Evolutionary conservation across 2,113 vertebrate species (phyloP).

Genomic region (Clinocottus analis): DNA sequence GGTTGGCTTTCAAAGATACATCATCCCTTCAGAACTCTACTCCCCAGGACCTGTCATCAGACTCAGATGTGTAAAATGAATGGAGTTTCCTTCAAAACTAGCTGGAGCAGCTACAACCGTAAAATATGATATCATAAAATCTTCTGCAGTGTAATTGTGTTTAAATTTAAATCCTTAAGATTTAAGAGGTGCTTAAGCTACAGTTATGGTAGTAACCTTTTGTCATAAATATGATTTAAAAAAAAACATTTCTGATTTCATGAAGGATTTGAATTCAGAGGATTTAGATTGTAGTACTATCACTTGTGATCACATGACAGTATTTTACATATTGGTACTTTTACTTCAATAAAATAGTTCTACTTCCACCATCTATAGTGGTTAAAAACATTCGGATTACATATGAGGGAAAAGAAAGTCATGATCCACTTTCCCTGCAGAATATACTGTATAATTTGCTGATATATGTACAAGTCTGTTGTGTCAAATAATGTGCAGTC

Average conservation of each 20-base stretch:
- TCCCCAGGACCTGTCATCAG: background rate
- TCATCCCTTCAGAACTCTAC: no score
- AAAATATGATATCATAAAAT: background rate
- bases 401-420: constrained; percentile 1
- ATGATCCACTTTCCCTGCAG: background rate
- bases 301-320: background rate
- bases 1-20: no score
- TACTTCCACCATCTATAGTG: no score
- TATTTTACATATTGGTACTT: constrained; percentile 2
- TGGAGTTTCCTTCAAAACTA: background rate
- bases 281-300: background rate
- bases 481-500: background rate
- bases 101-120: background rate
- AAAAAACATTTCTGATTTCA: no score
- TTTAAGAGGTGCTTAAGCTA: background rate
- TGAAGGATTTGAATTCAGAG: no score
- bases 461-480: background rate
- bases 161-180: background rate
- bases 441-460: background rate
- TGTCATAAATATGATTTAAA: no score
- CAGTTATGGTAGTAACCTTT: background rate
- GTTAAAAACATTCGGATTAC: background rate
- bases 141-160: background rate
- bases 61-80: background rate
- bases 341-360: background rate